Percentiles rank a stretch among this genome's conserved stretches.
Evolutionary conservation across 2,113 vertebrate species (phyloP).

Genomic region (Phyllostomus hastatus): DNA sequence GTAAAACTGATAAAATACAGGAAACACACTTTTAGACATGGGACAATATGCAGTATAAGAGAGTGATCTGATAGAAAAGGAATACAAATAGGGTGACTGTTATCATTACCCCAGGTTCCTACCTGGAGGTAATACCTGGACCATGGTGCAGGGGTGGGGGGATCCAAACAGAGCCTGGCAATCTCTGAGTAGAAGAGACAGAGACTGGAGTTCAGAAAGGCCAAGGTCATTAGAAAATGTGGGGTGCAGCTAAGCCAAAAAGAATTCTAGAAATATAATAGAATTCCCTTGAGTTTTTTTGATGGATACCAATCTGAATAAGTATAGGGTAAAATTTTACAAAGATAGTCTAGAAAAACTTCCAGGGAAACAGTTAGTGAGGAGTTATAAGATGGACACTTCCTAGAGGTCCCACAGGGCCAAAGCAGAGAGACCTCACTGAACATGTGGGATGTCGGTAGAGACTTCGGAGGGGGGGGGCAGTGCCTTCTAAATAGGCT

Average conservation of each 20-base stretch:
- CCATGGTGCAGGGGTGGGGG: background rate
- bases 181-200: background rate
- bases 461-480: background rate
- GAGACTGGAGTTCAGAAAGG: background rate
- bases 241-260: background rate
- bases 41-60: background rate
- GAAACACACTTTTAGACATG: conserved; percentile 5
- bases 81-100: background rate
- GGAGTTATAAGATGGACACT: background rate
- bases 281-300: conserved; percentile 10
- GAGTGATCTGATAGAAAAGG: background rate
- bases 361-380: background rate
- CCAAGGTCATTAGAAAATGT: background rate
- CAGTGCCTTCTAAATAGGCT: background rate
- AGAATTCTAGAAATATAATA: background rate
- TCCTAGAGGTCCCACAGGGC: background rate
- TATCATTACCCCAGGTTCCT: background rate
- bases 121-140: background rate
- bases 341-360: background rate
- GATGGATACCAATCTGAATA: background rate
- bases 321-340: background rate
- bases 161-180: background rate
- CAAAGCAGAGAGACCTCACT: background rate
- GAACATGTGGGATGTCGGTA: background rate
- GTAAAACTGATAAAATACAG: background rate